Evolutionary conservation across 2,113 vertebrate species (phyloP).

Genomic region (Ailuropoda melanoleuca): DNA sequence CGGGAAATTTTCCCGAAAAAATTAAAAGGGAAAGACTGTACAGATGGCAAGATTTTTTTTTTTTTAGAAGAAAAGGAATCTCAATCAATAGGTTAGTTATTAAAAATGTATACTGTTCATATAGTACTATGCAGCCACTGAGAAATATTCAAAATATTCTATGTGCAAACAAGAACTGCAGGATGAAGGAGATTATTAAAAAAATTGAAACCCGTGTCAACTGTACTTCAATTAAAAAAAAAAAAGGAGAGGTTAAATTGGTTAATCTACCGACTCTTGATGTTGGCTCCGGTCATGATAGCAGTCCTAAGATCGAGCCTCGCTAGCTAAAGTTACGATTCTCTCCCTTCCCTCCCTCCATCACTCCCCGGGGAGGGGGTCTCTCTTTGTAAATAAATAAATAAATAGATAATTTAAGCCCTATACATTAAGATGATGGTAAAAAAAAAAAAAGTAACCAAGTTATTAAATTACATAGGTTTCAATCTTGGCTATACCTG

Average conservation of each 20-base stretch:
- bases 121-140: neutral
- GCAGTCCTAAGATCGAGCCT: neutral
- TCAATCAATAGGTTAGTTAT: neutral
- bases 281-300: neutral
- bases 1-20: neutral
- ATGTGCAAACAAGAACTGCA: neutral
- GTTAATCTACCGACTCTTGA: neutral
- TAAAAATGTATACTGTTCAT: neutral
- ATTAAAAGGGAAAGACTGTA: neutral
- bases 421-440: neutral
- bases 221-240: neutral
- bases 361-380: neutral
- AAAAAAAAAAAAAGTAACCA: neutral
- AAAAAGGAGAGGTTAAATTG: neutral
- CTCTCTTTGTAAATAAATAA: neutral
- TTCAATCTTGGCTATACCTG: neutral
- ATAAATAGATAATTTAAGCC: neutral
- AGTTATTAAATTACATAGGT: neutral
- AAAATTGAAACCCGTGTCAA: neutral
- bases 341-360: too few species aligned
- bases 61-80: neutral
- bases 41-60: neutral
- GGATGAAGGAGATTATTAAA: neutral
- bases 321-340: neutral
- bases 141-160: neutral